Evolutionary conservation across 2,113 vertebrate species (phyloP), one percentile per base, ranked within the genome.

Genomic region (Gobio gobio): DNA sequence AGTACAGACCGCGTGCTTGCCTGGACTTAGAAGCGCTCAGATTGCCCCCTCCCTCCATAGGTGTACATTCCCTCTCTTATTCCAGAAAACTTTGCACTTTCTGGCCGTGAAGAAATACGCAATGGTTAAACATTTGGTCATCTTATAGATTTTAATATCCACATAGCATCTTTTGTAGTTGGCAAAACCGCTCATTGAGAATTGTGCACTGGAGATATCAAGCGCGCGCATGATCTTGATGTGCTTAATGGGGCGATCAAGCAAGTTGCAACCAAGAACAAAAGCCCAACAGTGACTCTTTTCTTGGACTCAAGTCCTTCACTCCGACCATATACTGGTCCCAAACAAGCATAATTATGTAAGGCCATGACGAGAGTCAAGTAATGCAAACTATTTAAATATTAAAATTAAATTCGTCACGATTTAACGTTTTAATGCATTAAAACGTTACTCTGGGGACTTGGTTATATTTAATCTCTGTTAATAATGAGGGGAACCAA

Each of bases 231-330:
- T 94, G 94, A 96, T 96, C 95, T 95, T 95, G 95, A 97, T 97
- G 96, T 92, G 96, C 96, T 96, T 98, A 99, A 98, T 98, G 97
- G 96, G 96, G 95, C 96, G 96, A 96, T 97, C 96, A 97, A 95
- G 95, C 96, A 96, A 95, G 95, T 96, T 96, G 96, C 96, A 96
- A 92, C 93, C 91, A 96, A 94, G 96, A 97, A 98, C 97, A 99
- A 99, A 70, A 98, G 96, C 95, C 94, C 92, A 90, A 93, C 93
- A 92, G 84, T 95, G 94, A 94, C 95, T 96, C 96, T 93, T 94
- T 91, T 93, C 94, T 94, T 95, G 95, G 94, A 95, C 96, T 90
- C 79, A 90, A 88, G 92, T 94, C 93, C 94, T 91, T 93, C 92
- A 93, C 92, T 92, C 92, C 92, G 93, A 93, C 95, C 94, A 95